Base-by-base conservation (phyloP, 2,888 invertebrate genomes). In the Sclerodermus sp. region DNA sequence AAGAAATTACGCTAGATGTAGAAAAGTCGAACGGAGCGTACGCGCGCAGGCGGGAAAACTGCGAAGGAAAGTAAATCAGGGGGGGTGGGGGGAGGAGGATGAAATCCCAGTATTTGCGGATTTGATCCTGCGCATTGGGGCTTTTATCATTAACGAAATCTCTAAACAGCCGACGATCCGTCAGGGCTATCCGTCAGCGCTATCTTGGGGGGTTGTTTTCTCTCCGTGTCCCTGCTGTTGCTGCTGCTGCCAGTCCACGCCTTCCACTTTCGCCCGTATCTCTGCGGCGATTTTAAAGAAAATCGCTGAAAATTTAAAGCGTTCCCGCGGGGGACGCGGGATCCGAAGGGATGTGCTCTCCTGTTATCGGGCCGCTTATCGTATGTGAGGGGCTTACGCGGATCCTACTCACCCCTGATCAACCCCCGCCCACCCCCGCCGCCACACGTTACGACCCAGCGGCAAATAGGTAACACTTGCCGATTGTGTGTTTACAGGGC, bases 301-400 rank as follows among this genome's bases (percentile, higher is more conserved):
- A 74, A 71, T 67, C 64, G 62, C 51, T 55, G 73, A 70, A 77
- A 77, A 76, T 76, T 75, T 74, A 71, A 68, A 73, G 68, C 71
- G 37, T 23, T 8, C 23, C 23, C 41, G 50, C 31, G 50, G 42
- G 45, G 44, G 44, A 57, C 42, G 49, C 48, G 56, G 49, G 51
- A 45, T 54, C 49, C 49, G 53, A 55, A 53, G 60, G 64, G 60
- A 56, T 58, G 34, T 50, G 60, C 55, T 55, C 57, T 53, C 53
- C 61, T 56, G 74, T 73, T 76, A 76, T 76, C 76, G 73, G 68
- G 47, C 57, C 71, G 76, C 75, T 76, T 76, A 77, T 75, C 76
- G 71, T 67, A 67, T 68, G 72, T 68, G 68, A 65, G 57, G 70
- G 63, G 72, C 74, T 76, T 76, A 75, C 62, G 68, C 57, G 74